A percentile compares a stretch with the other conserved stretches of the same genome.
These are phyloP conservation scores for Thymallus thymallus DNA, from an alignment of 2,113 vertebrate genomes.

Conservation along the genomic window DNA sequence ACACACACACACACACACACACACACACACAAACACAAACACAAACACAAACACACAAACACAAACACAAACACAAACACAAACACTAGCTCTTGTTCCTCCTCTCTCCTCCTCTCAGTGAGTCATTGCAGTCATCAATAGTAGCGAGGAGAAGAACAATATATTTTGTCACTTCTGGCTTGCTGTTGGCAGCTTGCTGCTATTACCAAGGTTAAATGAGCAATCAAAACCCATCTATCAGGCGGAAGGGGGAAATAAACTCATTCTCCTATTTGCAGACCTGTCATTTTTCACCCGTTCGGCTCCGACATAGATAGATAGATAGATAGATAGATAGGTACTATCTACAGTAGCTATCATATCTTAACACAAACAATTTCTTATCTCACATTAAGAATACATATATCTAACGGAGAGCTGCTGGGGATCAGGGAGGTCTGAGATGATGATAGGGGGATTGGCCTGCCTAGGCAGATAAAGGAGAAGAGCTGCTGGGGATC, in stretches of 20 bases:
- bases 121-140: constrained; percentile 33
- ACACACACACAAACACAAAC: too few relatives aligned
- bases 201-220: constrained; percentile 71
- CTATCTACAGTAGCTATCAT: constrained; percentile 39
- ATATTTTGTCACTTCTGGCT: constrained; percentile 32
- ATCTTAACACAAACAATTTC: constrained; percentile 61
- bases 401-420: constrained; percentile 46
- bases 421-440: constrained; percentile 55
- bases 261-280: constrained; percentile 29
- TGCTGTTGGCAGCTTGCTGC: constrained; percentile 8
- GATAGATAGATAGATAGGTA: too few relatives aligned
- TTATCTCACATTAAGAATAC: constrained; percentile 64
- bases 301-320: constrained; percentile 10
- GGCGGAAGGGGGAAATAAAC: constrained; percentile 11
- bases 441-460: constrained; percentile 64
- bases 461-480: constrained; percentile 62
- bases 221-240: constrained; percentile 63
- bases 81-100: too few relatives aligned
- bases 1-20: too few relatives aligned
- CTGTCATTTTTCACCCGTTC: constrained; percentile 55
- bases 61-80: too few relatives aligned
- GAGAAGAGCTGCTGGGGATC: constrained; percentile 32
- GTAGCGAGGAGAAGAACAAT: constrained; percentile 25
- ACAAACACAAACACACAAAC: too few relatives aligned
- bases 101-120: constrained; percentile 2